These are phyloP conservation scores for Neoseiulus cucumeris DNA, from an alignment of 1,140 invertebrate species.

Conservation along the genomic window DNA sequence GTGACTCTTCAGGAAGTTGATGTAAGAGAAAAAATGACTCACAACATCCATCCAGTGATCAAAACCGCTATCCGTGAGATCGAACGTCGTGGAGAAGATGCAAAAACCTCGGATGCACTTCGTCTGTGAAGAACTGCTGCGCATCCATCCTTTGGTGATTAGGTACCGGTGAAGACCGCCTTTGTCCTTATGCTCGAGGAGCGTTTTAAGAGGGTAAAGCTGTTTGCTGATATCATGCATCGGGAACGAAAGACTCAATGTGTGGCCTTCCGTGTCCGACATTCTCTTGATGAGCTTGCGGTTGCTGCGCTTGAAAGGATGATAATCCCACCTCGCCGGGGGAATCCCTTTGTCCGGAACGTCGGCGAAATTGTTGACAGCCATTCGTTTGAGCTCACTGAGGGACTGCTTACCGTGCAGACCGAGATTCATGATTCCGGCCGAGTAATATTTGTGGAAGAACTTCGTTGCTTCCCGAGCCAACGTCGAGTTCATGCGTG, in stretches of 20 bases:
- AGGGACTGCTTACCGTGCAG: conserved; percentile 22
- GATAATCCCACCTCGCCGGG: neutral
- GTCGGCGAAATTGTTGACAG: neutral
- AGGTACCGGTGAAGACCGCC: neutral
- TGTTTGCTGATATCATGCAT: conserved; percentile 6
- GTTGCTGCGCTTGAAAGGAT: conserved; percentile 4
- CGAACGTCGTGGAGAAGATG: neutral
- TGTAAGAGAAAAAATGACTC: conserved; percentile 7
- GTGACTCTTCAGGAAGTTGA: neutral
- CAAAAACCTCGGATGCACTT: conserved; percentile 9
- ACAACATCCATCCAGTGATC: neutral
- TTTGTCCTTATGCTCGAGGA: conserved; percentile 7
- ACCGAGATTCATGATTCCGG: conserved; percentile 30
- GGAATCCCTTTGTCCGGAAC: neutral
- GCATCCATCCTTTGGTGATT: neutral
- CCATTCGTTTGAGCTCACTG: neutral
- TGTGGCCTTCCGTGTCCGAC: neutral
- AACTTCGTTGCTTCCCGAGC: conserved; percentile 31
- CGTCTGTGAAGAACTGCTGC: neutral
- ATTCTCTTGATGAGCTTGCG: neutral
- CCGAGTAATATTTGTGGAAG: conserved; percentile 31
- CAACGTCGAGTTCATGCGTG: conserved; percentile 27
- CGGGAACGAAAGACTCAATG: neutral
- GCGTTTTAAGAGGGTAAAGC: neutral
- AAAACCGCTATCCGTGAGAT: conserved; percentile 2